Percentiles rank a stretch among this genome's conserved stretches.
These are phyloP conservation scores for Macrobrachium rosenbergii DNA, from an alignment of 1,140 invertebrate species.

Conservation along the genomic window DNA sequence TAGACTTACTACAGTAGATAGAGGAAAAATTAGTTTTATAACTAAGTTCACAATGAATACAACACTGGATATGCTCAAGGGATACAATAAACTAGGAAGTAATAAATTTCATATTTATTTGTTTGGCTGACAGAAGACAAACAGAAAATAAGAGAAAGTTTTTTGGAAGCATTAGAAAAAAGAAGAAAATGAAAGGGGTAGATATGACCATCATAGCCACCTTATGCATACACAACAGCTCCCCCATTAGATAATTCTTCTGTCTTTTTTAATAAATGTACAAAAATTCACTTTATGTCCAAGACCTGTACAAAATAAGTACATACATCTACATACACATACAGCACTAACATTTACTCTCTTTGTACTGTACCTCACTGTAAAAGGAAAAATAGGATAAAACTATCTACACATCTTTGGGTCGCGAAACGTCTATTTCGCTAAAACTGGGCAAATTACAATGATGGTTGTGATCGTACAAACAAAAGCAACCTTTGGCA, in stretches of 20 bases:
- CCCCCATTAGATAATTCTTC: not conserved
- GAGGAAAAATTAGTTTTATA: too few relatives aligned
- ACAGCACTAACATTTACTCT: constrained; percentile 21
- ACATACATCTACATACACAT: constrained; percentile 58
- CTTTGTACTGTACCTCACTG: constrained; percentile 60
- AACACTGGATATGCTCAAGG: too few relatives aligned
- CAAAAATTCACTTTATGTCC: constrained; percentile 53
- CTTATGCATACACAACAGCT: not conserved
- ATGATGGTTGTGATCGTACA: not conserved
- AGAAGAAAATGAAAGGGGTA: too few relatives aligned
- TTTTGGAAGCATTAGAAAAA: too few relatives aligned
- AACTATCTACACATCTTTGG: constrained; percentile 58
- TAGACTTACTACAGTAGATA: too few relatives aligned
- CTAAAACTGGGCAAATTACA: constrained; percentile 4
- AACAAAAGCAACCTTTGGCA: constrained; percentile 58
- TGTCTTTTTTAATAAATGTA: constrained; percentile 55
- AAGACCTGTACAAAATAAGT: constrained; percentile 60
- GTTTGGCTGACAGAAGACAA: too few relatives aligned
- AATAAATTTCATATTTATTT: too few relatives aligned
- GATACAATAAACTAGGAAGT: too few relatives aligned
- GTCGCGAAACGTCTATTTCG: not conserved
- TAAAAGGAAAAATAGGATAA: constrained; percentile 25
- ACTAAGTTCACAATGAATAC: too few relatives aligned
- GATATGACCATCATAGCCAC: too few relatives aligned
- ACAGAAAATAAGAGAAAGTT: too few relatives aligned